Evolutionary conservation across 2,888 invertebrate genomes (phyloP).

Genomic region (Steinernema hermaphroditum): DNA sequence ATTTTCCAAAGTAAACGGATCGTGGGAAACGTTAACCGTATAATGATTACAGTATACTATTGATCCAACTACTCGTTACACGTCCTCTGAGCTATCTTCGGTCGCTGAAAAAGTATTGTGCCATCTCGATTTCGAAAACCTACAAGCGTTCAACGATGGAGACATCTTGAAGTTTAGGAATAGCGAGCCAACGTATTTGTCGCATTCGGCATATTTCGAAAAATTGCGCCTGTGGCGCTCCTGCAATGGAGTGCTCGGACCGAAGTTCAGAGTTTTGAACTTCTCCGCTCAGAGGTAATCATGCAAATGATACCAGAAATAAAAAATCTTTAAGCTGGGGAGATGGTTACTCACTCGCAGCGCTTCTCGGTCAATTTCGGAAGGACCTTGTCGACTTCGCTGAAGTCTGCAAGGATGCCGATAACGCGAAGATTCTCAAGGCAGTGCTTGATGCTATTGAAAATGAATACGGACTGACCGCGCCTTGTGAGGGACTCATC

Average conservation of each 20-base stretch:
- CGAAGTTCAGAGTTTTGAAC: not conserved
- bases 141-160: not conserved
- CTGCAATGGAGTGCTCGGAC: conserved; percentile 14
- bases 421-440: conserved; percentile 24
- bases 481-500: conserved; percentile 40
- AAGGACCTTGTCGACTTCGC: conserved; percentile 40
- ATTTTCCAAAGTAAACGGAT: conserved; percentile 38
- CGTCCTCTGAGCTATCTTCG: conserved; percentile 30
- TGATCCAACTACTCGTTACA: conserved; percentile 73
- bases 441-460: conserved; percentile 39
- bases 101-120: conserved; percentile 69
- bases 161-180: not conserved
- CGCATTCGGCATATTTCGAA: not conserved
- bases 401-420: conserved; percentile 23
- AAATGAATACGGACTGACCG: conserved; percentile 35
- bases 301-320: not conserved
- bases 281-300: conserved; percentile 31
- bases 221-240: conserved; percentile 32
- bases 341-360: conserved; percentile 49
- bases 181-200: not conserved
- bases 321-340: conserved; percentile 44
- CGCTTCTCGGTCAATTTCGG: conserved; percentile 47
- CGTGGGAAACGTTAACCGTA: not conserved
- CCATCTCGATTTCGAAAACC: conserved; percentile 1
- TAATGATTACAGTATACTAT: conserved; percentile 66